phyloP scores from a whole-genome alignment of 2,888 invertebrate species.

The Elmis aenea region DNA sequence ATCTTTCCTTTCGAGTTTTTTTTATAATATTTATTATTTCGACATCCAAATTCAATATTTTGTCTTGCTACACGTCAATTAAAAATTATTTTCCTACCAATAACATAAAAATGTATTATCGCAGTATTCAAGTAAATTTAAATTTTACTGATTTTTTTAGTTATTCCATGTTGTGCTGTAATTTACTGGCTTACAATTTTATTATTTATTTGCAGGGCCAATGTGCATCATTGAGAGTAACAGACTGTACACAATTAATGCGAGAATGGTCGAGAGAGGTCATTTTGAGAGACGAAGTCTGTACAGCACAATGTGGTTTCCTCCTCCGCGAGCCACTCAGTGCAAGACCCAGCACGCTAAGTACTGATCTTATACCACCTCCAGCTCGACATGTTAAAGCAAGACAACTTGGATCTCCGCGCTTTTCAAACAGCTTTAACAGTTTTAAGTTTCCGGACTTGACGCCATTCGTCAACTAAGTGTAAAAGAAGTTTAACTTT shows the following conservation, averaged over 20 bases:
- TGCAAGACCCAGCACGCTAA: slow-evolving; percentile 20
- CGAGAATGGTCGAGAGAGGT: slow-evolving; percentile 80
- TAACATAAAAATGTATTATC: no score
- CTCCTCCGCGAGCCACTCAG: slow-evolving; percentile 47
- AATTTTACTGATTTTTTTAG: not conserved
- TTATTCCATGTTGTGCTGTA: no score
- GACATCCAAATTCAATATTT: no score
- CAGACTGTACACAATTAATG: slow-evolving; percentile 77
- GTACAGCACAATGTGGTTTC: slow-evolving; percentile 85
- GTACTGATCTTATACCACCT: slow-evolving; percentile 39
- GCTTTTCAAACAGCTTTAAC: slow-evolving; percentile 48
- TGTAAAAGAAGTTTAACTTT: no score
- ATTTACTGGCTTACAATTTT: slow-evolving; percentile 8
- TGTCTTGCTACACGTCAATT: no score
- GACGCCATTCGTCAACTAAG: slow-evolving; percentile 60
- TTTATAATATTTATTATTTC: no score
- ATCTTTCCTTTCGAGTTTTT: no score
- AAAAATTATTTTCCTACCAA: no score
- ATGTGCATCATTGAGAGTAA: slow-evolving; percentile 82
- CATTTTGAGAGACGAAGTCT: slow-evolving; percentile 79
- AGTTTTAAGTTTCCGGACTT: slow-evolving; percentile 76
- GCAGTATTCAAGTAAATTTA: not conserved
- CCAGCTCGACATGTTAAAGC: slow-evolving; percentile 37
- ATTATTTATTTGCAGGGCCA: slow-evolving; percentile 61
- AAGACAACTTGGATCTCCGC: slow-evolving; percentile 30